Evolutionary conservation across 2,888 invertebrate species (phyloP), one percentile per base, ranked within the genome.

Genomic region (Drosophila tanythrix): DNA sequence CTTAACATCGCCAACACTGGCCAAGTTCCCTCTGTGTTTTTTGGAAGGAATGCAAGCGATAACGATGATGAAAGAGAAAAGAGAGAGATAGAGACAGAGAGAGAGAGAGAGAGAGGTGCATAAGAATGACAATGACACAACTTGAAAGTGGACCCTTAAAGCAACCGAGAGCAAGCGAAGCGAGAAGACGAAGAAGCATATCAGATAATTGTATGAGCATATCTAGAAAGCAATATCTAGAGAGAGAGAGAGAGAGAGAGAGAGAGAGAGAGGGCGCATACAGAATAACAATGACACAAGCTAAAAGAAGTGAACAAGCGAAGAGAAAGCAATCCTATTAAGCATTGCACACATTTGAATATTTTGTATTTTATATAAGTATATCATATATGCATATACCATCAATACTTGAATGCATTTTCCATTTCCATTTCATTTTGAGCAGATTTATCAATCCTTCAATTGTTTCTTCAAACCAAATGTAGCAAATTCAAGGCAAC

Each of bases 1-100:
- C 83, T 83, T 74, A 74, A 66, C 78, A 48, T 74, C 66, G 56
- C 27, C 46, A 43, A 10, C 2, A 1, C 15, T 7, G 40, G n/a
- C n/a, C n/a, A 40, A 10, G n/a, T 40, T n/a, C 10, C n/a, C 10
- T 40, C 10, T n/a, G 5, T 35, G 0, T 40, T 40, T 40, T 40
- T 36, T 36, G 36, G n/a, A 2, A n/a, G 40, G 40, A 43, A 25
- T 46, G 7, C 15, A 3, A 15, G 7, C 3, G 11, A 43, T 43
- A 21, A 11, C 11, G 21, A 15, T 25, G 13, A 13, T 4, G 27
- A 10, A 27, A 5, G 43, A 21, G 10, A 38, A 7, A 13, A 6
- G 0, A 46, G 21, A 43, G 21, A 13, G 21, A 48, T 8, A 48
- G 27, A 15, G 8, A 15, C 2, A 10, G 15, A 27, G 18, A 36